Evolutionary conservation across 2,888 invertebrate species (phyloP).

Genomic region (Scaptodrosophila latifasciaeformis): DNA sequence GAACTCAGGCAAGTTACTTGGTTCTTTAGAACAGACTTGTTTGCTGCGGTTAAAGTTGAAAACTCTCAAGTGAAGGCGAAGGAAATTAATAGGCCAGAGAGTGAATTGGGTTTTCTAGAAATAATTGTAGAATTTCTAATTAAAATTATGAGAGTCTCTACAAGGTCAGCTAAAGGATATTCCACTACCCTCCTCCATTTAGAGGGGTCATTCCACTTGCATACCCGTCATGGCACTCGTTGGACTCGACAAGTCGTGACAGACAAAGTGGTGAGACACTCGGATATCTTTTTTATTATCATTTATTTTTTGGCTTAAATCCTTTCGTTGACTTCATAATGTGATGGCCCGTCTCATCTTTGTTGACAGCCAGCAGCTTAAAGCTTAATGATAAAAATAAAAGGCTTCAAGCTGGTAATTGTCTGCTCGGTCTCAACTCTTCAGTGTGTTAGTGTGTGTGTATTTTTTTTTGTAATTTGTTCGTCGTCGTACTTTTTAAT

Average conservation of each 20-base stretch:
- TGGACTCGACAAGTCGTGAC: conserved; percentile 55
- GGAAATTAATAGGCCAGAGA: too few relatives aligned
- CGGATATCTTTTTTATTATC: conserved; percentile 49
- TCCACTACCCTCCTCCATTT: too few relatives aligned
- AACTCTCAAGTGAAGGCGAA: too few relatives aligned
- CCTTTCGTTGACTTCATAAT: conserved; percentile 44
- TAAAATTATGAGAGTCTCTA: too few relatives aligned
- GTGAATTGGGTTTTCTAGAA: too few relatives aligned
- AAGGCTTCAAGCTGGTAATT: conserved; percentile 35
- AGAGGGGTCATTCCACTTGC: too few relatives aligned
- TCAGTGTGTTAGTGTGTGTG: background rate
- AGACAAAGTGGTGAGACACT: too few relatives aligned
- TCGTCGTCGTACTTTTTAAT: conserved; percentile 58
- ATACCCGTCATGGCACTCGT: too few relatives aligned
- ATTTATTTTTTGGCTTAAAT: conserved; percentile 60
- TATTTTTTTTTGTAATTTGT: conserved; percentile 13
- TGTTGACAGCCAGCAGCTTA: conserved; percentile 49
- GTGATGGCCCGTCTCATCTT: background rate
- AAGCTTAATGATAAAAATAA: conserved; percentile 55
- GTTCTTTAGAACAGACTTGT: too few relatives aligned
- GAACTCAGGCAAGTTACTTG: conserved; percentile 42
- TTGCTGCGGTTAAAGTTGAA: too few relatives aligned
- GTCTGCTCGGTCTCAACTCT: background rate
- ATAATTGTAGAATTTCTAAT: too few relatives aligned
- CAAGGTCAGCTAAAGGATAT: too few relatives aligned